These are phyloP conservation scores for Zaprionus africanus DNA, from an alignment of 1,140 invertebrate species.

Conservation along the genomic window DNA sequence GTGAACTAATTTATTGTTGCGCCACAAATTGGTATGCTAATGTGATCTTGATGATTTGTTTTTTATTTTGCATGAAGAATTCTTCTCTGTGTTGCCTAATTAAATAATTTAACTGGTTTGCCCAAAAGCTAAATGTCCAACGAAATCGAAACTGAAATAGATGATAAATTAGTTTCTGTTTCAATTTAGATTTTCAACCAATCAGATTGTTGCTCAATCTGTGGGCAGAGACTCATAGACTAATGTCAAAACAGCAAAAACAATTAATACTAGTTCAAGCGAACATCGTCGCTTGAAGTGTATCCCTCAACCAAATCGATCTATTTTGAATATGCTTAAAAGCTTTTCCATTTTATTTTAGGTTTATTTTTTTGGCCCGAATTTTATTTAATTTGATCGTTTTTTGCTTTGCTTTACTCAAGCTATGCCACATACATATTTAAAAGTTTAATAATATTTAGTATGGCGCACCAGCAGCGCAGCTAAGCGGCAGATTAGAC, in stretches of 20 bases:
- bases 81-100: conserved; percentile 56
- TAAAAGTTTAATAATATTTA: conserved; percentile 69
- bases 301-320: conserved; percentile 35
- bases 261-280: conserved; percentile 33
- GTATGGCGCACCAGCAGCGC: conserved; percentile 45
- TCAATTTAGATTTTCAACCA: neutral
- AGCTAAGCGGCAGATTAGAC: conserved; percentile 70
- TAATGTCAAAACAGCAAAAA: conserved; percentile 39
- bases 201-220: conserved; percentile 25
- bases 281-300: conserved; percentile 24
- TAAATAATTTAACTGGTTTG: conserved; percentile 64
- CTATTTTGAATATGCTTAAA: conserved; percentile 22
- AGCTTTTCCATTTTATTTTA: conserved; percentile 27
- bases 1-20: conserved; percentile 41
- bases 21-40: conserved; percentile 72
- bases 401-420: conserved; percentile 48
- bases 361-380: conserved; percentile 41
- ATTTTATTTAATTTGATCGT: conserved; percentile 60
- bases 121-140: conserved; percentile 42
- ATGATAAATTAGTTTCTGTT: conserved; percentile 62
- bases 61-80: conserved; percentile 27
- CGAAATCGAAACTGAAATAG: conserved; percentile 63
- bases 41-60: conserved; percentile 39
- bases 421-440: conserved; percentile 46
- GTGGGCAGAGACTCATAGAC: neutral